Percentiles rank a stretch among this genome's conserved stretches.
These are phyloP conservation scores for Hippoglossus stenolepis DNA, from an alignment of 2,113 vertebrate species.

Conservation along the genomic window DNA sequence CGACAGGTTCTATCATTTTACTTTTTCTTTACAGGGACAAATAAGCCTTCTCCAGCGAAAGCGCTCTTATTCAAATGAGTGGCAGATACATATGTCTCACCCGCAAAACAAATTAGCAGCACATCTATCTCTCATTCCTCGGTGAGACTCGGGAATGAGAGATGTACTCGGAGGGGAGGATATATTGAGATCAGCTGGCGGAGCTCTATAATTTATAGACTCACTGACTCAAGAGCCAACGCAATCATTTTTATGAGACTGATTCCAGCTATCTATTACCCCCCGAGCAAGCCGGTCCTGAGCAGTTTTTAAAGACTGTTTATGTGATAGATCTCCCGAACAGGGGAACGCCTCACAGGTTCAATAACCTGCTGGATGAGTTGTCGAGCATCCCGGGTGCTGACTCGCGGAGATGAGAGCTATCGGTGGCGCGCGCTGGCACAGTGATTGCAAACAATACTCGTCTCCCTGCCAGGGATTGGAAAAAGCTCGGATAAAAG, in stretches of 20 bases:
- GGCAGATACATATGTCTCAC: constrained; percentile 42
- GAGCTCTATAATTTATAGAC: constrained; percentile 69
- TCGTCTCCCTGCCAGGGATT: constrained; percentile 3
- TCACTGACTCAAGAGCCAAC: constrained; percentile 54
- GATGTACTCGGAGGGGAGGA: constrained; percentile 32
- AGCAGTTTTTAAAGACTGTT: constrained; percentile 65
- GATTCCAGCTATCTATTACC: constrained; percentile 65
- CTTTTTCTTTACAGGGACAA: constrained; percentile 15
- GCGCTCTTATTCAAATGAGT: constrained; percentile 45
- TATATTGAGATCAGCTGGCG: constrained; percentile 63
- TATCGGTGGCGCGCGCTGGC: constrained; percentile 3
- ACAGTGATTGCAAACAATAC: constrained; percentile 35
- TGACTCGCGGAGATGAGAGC: constrained; percentile 49
- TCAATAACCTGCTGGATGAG: constrained; percentile 57
- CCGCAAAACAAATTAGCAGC: constrained; percentile 59
- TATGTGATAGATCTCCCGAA: constrained; percentile 59
- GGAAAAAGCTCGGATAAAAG: background rate
- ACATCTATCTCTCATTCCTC: constrained; percentile 49
- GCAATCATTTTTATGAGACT: constrained; percentile 73
- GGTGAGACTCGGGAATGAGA: constrained; percentile 31
- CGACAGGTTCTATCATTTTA: background rate
- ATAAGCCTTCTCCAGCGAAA: constrained; percentile 26
- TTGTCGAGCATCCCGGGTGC: constrained; percentile 25
- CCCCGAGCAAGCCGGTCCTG: constrained; percentile 17
- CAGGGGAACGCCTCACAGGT: constrained; percentile 51